These are phyloP conservation scores for Octopus sinensis DNA, from an alignment of 1,140 invertebrate genomes.

Conservation along the genomic window DNA sequence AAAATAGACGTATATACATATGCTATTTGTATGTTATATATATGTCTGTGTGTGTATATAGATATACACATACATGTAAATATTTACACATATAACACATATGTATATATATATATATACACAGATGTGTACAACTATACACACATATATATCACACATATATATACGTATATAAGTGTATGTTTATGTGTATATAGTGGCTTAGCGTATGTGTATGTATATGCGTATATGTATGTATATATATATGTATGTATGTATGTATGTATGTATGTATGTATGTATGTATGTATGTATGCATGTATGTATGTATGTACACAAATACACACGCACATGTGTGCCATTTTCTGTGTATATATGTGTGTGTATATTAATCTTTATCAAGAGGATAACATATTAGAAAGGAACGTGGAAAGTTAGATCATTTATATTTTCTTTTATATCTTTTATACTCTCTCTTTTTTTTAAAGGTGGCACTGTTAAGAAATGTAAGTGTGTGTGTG, in stretches of 20 bases:
- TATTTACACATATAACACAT: not conserved
- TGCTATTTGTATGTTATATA: not conserved
- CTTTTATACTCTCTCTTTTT: too few relatives aligned
- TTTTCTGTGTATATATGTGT: not conserved
- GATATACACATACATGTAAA: not conserved
- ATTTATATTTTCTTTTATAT: too few relatives aligned
- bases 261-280: not conserved
- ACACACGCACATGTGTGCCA: not conserved
- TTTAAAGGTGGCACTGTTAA: not conserved
- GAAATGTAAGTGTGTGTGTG: not conserved
- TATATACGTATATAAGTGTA: not conserved
- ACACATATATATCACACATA: too few relatives aligned
- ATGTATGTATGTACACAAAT: not conserved
- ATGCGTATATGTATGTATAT: not conserved
- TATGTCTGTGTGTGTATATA: not conserved
- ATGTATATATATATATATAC: not conserved
- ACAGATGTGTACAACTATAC: too few relatives aligned
- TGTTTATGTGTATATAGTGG: not conserved
- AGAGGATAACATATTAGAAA: too few relatives aligned
- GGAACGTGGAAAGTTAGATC: too few relatives aligned
- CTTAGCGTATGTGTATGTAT: not conserved
- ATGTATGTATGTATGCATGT: not conserved
- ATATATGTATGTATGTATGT: not conserved
- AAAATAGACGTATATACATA: not conserved
- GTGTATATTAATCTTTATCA: too few relatives aligned